Evolutionary conservation across 53 echinoderm and acorn worm genomes (phyloP), one percentile per base, ranked within the genome.

Genomic region (Patiria pectinifera): DNA sequence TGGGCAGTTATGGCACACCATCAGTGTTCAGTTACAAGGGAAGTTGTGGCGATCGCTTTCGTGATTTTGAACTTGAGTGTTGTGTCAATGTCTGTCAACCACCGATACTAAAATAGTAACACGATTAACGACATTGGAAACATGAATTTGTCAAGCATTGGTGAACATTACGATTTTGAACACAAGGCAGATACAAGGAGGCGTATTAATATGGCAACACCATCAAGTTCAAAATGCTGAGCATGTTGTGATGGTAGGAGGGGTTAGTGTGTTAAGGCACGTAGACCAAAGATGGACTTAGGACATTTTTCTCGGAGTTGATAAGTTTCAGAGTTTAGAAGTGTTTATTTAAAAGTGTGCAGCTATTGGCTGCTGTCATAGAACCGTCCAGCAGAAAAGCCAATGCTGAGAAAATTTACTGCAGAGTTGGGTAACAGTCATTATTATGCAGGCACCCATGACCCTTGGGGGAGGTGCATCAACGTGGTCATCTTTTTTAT

Each of bases 111-210:
- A 22, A 59, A 83, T 24, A 83, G 59, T 10, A 60, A 83, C 22
- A 3, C 15, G 45, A 83, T 22, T 44, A 24, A 58, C 60, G 24
- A 83, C 22, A 83, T 25, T 46, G 47, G 48, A 83, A 83, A 23
- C 83, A 60, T 83, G 58, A 83, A 83, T 83, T 58, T 83, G 83
- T 83, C 83, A 83, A 83, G 83, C 83, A 3, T n/a, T 9, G 1
- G 15, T 60, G 60, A 83, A 24, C 58, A 83, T 53, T 83, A 58
- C 48, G 2, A 45, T 79, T 15, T 15, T 79, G 19, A 48, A 79
- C 80, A 79, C 80, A 47, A 79, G 83, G 15, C 60, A 83, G 83
- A 2, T 19, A 13, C 53, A 3, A 59, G 8, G 21, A 60, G 59
- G 2, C 16, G n/a, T 83, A 59, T 25, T 22, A 22, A 22, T 83